These are phyloP conservation scores for Heteromurus nitidus DNA, from an alignment of 2,888 invertebrate genomes.

Conservation along the genomic window DNA sequence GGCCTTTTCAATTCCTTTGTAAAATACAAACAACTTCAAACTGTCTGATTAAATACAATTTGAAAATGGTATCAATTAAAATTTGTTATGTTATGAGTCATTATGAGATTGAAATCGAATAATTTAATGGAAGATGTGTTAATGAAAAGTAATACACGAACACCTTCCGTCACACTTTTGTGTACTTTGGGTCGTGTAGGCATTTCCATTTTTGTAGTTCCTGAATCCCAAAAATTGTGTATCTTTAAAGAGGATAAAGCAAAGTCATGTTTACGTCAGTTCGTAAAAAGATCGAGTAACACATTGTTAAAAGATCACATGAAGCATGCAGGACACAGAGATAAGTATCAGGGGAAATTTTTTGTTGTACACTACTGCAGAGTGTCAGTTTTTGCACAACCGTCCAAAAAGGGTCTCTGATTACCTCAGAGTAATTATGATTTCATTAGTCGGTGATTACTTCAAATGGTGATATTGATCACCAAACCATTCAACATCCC, in stretches of 20 bases:
- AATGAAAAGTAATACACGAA: no score
- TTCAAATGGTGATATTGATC: constrained; percentile 38
- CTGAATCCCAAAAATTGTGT: not conserved
- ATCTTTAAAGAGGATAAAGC: not conserved
- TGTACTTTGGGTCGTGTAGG: no score
- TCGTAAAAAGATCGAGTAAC: not conserved
- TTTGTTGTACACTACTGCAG: no score
- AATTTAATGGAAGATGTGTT: not conserved
- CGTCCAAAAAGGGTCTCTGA: constrained; percentile 19
- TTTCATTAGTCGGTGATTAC: constrained; percentile 49
- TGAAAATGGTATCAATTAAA: no score
- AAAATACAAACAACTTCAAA: no score
- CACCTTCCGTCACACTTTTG: no score
- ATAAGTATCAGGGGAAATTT: not conserved
- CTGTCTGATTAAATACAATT: no score
- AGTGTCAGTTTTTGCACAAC: constrained; percentile 23
- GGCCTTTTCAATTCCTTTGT: constrained; percentile 12
- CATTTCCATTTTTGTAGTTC: not conserved
- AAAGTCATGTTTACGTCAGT: not conserved
- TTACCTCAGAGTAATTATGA: constrained; percentile 44
- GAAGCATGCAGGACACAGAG: no score
- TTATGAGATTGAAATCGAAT: no score
- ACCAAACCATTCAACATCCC: constrained; percentile 34
- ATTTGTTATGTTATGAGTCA: no score
- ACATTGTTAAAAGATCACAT: not conserved